These are phyloP conservation scores for Melinaea marsaeus DNA, from an alignment of 2,888 invertebrate species.

Conservation along the genomic window DNA sequence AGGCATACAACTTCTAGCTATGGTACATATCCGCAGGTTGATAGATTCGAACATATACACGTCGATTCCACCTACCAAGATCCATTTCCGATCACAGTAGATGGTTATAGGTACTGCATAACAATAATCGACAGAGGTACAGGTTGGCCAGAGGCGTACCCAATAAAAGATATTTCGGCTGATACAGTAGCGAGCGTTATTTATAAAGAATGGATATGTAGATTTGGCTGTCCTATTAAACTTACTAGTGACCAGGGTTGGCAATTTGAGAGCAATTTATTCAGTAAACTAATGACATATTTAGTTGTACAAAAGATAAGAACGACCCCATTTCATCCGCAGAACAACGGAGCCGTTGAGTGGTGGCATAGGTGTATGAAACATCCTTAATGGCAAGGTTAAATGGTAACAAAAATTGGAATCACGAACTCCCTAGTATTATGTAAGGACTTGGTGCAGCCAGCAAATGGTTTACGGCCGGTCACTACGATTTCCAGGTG, in stretches of 20 bases:
- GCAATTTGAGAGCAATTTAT: conserved; percentile 28
- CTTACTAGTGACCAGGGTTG: conserved; percentile 32
- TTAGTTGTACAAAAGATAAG: conserved; percentile 27
- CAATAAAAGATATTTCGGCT: conserved; percentile 22
- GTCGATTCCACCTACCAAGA: conserved; percentile 24
- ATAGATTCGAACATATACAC: conserved; percentile 31
- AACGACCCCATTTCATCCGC: conserved; percentile 34
- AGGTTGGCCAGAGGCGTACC: conserved; percentile 35
- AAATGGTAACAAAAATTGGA: conserved; percentile 35
- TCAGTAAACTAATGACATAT: conserved; percentile 31
- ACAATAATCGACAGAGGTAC: conserved; percentile 34
- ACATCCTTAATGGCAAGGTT: conserved; percentile 33
- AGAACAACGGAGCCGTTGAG: conserved; percentile 33
- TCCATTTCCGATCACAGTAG: conserved; percentile 21
- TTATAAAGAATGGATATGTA: conserved; percentile 28
- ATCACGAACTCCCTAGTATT: conserved; percentile 15
- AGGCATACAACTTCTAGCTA: conserved; percentile 21
- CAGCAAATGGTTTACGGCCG: conserved; percentile 36
- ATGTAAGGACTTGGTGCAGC: conserved; percentile 37
- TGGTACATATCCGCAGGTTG: conserved; percentile 13
- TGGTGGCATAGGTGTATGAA: conserved; percentile 35
- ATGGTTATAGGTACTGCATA: conserved; percentile 31
- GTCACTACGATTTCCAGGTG: conserved; percentile 36
- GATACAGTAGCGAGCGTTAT: conserved; percentile 26
- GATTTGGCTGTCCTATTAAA: conserved; percentile 30